Conservation (phyloP, 2,797 vertebrate genomes). For the Paramormyrops hopkinsi region DNA sequence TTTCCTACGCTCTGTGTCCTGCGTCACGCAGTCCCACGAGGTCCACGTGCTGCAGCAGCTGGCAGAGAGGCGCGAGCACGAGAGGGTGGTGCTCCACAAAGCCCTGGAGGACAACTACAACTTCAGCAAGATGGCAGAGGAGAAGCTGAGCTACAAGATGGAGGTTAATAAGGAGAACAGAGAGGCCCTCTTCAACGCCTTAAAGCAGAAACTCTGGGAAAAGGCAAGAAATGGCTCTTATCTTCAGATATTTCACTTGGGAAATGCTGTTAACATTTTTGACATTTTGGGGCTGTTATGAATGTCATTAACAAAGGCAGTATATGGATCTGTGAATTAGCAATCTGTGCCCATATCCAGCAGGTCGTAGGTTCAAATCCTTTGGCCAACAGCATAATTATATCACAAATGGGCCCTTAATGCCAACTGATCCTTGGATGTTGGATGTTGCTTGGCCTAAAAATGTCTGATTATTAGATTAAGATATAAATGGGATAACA, state of each 20-base stretch:
- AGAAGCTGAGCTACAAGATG: conserved; percentile 85
- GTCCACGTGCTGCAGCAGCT: conserved; percentile 77
- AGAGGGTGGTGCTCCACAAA: conserved; percentile 77
- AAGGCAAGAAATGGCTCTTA: conserved; percentile 54
- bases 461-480: not conserved
- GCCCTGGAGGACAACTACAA: conserved; percentile 77
- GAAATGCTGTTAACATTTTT: not conserved
- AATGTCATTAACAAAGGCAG: not conserved
- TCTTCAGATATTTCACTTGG: not conserved
- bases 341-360: not conserved
- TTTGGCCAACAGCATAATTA: not conserved
- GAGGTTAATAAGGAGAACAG: conserved; percentile 81
- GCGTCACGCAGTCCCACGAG: conserved; percentile 67
- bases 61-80: conserved; percentile 74
- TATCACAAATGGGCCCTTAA: not conserved
- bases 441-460: not conserved
- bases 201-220: conserved; percentile 75
- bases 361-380: not conserved
- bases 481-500: not conserved
- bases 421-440: not conserved
- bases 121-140: conserved; percentile 80
- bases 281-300: not conserved
- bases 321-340: not conserved
- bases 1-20: not conserved
- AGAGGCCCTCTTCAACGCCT: conserved; percentile 71